Conservation (phyloP, 2,113 vertebrate species). For the Tapirus terrestris region DNA sequence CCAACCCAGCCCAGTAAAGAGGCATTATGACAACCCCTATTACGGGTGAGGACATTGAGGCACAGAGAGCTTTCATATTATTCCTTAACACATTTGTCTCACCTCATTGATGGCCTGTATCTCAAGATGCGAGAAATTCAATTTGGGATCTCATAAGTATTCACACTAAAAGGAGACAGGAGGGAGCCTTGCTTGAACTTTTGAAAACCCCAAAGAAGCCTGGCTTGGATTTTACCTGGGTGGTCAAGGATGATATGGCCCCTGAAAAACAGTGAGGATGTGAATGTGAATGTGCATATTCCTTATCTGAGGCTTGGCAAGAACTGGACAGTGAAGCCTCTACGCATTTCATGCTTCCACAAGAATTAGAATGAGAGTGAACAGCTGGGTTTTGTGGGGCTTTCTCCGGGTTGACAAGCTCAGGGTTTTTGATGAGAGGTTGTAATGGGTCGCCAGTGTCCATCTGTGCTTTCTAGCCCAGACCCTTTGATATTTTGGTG, state of each 20-base stretch:
- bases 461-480: constrained; percentile 60
- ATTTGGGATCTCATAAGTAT: not conserved
- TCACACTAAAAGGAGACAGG: not conserved
- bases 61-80: not conserved
- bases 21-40: not conserved
- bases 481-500: constrained; percentile 59
- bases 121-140: not conserved
- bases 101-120: not conserved
- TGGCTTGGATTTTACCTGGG: not conserved
- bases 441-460: not conserved
- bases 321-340: not conserved
- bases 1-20: not conserved
- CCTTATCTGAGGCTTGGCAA: constrained; percentile 13
- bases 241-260: not conserved
- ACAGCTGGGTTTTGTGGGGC: constrained; percentile 19
- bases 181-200: not conserved
- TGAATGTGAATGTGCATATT: not conserved
- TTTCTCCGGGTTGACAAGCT: constrained; percentile 7
- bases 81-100: not conserved
- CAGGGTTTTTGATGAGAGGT: not conserved
- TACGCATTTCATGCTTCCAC: not conserved
- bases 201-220: not conserved
- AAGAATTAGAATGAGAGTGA: constrained; percentile 20
- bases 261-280: not conserved
- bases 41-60: not conserved